phyloP scores from a whole-genome alignment of 2,113 vertebrate species.

The Cariama cristata region DNA sequence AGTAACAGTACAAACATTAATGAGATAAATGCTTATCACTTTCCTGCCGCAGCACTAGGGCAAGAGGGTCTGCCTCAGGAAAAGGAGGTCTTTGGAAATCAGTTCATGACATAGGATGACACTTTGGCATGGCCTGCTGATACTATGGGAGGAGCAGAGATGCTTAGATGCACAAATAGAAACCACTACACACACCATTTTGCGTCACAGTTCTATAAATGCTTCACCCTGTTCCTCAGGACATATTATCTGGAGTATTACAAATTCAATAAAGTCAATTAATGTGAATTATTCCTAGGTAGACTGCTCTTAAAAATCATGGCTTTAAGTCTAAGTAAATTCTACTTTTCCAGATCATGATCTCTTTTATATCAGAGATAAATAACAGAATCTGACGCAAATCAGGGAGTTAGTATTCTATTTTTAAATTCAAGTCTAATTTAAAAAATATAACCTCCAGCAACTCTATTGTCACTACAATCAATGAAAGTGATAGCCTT shows the following conservation, averaged over 20 bases:
- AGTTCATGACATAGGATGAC: background rate
- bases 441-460: constrained; percentile 36
- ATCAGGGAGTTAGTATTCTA: background rate
- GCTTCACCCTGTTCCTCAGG: background rate
- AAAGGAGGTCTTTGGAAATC: background rate
- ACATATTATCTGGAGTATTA: constrained; percentile 14
- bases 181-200: background rate
- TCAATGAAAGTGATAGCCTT: background rate
- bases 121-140: background rate
- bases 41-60: background rate
- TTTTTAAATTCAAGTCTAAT: constrained; percentile 31
- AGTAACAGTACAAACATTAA: background rate
- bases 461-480: constrained; percentile 11
- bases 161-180: background rate
- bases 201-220: constrained; percentile 22
- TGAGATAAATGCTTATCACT: background rate
- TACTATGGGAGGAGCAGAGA: background rate
- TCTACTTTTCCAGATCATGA: background rate
- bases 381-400: constrained; percentile 5
- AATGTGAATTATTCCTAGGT: constrained; percentile 45
- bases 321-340: constrained; percentile 20
- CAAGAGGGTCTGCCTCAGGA: background rate
- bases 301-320: constrained; percentile 2
- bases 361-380: background rate
- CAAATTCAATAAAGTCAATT: constrained; percentile 50